Evolutionary conservation across 2,113 vertebrate species (phyloP).

Genomic region (Podarcis muralis): DNA sequence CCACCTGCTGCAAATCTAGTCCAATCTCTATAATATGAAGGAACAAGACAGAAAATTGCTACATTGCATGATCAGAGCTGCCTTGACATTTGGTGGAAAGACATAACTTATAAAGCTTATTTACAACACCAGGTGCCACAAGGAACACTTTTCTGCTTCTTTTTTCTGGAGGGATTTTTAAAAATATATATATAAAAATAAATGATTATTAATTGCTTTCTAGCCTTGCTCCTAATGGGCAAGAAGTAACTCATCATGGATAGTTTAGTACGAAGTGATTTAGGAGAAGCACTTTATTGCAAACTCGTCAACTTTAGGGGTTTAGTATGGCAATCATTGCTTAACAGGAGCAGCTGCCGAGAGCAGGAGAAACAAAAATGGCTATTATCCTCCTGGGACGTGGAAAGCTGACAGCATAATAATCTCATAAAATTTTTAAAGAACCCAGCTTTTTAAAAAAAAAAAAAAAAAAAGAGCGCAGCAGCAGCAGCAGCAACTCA

Average conservation of each 20-base stretch:
- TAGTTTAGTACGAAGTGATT: slow-evolving; percentile 47
- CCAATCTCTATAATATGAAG: background rate
- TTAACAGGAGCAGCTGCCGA: slow-evolving; percentile 38
- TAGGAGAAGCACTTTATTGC: slow-evolving; percentile 17
- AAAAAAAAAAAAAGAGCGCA: background rate
- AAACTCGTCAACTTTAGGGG: slow-evolving; percentile 20
- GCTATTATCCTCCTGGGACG: slow-evolving; percentile 36
- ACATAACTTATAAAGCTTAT: slow-evolving; percentile 1
- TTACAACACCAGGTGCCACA: slow-evolving; percentile 19
- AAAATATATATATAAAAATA: background rate
- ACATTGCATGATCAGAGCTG: slow-evolving; percentile 11
- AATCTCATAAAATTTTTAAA: slow-evolving; percentile 36
- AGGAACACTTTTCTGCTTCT: background rate
- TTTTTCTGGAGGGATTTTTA: background rate
- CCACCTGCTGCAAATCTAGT: slow-evolving; percentile 43
- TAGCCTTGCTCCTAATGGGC: slow-evolving; percentile 8
- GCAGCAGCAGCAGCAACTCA: background rate
- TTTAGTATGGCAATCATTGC: slow-evolving; percentile 27
- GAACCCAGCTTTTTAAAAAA: slow-evolving; percentile 11
- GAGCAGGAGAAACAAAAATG: slow-evolving; percentile 20
- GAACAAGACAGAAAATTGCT: slow-evolving; percentile 38
- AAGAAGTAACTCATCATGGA: slow-evolving; percentile 30
- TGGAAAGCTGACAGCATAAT: slow-evolving; percentile 12
- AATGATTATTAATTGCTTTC: slow-evolving; percentile 29
- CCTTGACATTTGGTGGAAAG: slow-evolving; percentile 19